phyloP scores from a whole-genome alignment of 2,888 invertebrate genomes.

The Cheilosia urbana region DNA sequence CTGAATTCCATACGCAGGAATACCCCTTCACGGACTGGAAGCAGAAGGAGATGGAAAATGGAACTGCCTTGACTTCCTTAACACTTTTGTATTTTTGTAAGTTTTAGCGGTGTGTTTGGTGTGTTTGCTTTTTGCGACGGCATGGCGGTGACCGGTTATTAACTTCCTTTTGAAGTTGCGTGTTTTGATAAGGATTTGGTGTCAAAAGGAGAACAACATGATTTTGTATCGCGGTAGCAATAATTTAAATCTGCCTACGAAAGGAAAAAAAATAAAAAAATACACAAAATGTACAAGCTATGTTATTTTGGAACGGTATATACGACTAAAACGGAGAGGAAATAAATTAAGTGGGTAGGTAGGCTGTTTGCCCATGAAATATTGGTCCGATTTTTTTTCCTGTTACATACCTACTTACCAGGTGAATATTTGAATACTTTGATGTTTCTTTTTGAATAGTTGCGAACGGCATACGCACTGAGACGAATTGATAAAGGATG shows the following conservation, averaged over 20 bases:
- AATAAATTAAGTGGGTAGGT: slow-evolving; percentile 19
- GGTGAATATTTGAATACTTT: no score
- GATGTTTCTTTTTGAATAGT: no score
- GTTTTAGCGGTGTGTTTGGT: slow-evolving; percentile 23
- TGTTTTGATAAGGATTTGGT: slow-evolving; percentile 73
- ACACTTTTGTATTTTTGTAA: slow-evolving; percentile 6
- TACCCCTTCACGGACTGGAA: slow-evolving; percentile 32
- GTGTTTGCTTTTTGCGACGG: slow-evolving; percentile 36
- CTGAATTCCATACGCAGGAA: slow-evolving; percentile 62
- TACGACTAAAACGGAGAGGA: not conserved
- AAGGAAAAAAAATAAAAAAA: slow-evolving; percentile 5
- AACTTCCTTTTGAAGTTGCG: slow-evolving; percentile 67
- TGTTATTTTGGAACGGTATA: not conserved
- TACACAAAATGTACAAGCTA: not conserved
- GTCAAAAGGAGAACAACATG: slow-evolving; percentile 69
- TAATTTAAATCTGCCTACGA: slow-evolving; percentile 50
- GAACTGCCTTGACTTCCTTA: slow-evolving; percentile 27
- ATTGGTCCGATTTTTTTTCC: not conserved
- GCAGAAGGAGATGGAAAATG: slow-evolving; percentile 13
- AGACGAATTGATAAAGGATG: no score
- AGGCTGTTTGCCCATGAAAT: not conserved
- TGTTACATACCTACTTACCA: no score
- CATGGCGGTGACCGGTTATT: slow-evolving; percentile 65
- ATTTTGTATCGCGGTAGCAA: slow-evolving; percentile 60
- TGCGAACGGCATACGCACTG: no score